phyloP scores from a whole-genome alignment of 2,797 vertebrate genomes.

The Spinus pinus region DNA sequence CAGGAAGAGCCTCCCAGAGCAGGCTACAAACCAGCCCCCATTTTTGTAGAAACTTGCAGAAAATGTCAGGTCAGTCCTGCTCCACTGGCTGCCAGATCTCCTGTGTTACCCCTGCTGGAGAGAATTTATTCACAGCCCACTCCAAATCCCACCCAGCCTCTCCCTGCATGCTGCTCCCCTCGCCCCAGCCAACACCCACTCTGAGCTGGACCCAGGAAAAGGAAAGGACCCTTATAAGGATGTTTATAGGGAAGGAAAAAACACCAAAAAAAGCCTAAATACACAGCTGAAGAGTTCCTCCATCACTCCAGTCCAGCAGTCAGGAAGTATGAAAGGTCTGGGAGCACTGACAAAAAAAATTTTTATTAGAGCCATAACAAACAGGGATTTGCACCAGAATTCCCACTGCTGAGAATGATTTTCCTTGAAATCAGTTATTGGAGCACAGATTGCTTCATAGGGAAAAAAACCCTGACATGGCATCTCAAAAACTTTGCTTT shows the following conservation, averaged over 20 bases:
- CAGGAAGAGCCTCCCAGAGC: background rate
- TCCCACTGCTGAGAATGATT: background rate
- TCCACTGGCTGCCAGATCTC: background rate
- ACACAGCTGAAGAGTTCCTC: background rate
- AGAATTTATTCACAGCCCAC: background rate
- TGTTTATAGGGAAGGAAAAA: background rate
- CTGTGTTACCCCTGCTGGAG: background rate
- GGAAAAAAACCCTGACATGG: background rate
- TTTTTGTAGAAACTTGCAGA: background rate
- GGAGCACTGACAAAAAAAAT: accelerated
- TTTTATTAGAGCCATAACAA: background rate
- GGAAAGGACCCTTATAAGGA: background rate
- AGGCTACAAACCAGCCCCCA: background rate
- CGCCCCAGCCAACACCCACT: accelerated
- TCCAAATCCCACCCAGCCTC: background rate
- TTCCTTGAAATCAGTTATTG: background rate
- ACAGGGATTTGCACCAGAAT: background rate
- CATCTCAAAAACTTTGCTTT: background rate
- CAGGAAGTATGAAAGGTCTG: background rate
- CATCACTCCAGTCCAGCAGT: background rate
- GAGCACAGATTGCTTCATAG: background rate
- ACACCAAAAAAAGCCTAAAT: background rate
- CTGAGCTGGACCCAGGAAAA: background rate
- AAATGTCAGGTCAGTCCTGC: background rate
- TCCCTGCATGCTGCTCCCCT: background rate